phyloP scores from a whole-genome alignment of 2,113 vertebrate genomes.

The Pampusana beccarii region DNA sequence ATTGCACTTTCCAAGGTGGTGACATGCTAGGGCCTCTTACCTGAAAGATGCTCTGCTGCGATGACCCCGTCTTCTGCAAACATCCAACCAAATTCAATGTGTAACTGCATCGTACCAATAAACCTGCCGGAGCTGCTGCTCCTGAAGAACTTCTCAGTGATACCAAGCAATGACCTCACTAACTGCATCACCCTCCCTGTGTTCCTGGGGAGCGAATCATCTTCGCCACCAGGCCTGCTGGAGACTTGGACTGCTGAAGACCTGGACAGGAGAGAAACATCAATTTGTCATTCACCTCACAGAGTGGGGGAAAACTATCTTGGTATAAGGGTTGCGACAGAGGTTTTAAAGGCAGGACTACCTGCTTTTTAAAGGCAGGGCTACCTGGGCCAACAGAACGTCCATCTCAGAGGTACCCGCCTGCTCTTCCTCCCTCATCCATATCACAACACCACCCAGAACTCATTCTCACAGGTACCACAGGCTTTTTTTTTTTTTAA shows the following conservation, averaged over 20 bases:
- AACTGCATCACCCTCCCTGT: not conserved
- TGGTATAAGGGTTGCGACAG: not conserved
- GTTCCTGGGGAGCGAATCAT: not conserved
- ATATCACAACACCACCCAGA: not conserved
- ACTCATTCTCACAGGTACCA: not conserved
- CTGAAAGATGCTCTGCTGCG: not conserved
- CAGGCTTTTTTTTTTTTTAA: not conserved
- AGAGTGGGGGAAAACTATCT: not conserved
- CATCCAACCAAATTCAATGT: fast-evolving
- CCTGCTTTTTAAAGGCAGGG: not conserved
- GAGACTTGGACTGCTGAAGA: not conserved
- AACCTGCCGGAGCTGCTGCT: not conserved
- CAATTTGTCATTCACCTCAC: not conserved
- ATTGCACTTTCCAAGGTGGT: not conserved
- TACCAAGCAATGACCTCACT: not conserved
- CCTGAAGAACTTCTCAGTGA: not conserved
- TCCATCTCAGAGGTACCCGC: not conserved
- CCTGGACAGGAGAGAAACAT: not conserved
- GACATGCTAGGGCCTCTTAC: not conserved
- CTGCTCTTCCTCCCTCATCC: not conserved
- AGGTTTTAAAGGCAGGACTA: not conserved
- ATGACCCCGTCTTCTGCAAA: not conserved
- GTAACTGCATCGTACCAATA: not conserved
- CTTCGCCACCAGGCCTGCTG: not conserved
- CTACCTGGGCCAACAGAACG: not conserved